Percentiles rank a stretch among this genome's conserved stretches.
Evolutionary conservation across 1,140 invertebrate genomes (phyloP).

Genomic region (Atta texana): DNA sequence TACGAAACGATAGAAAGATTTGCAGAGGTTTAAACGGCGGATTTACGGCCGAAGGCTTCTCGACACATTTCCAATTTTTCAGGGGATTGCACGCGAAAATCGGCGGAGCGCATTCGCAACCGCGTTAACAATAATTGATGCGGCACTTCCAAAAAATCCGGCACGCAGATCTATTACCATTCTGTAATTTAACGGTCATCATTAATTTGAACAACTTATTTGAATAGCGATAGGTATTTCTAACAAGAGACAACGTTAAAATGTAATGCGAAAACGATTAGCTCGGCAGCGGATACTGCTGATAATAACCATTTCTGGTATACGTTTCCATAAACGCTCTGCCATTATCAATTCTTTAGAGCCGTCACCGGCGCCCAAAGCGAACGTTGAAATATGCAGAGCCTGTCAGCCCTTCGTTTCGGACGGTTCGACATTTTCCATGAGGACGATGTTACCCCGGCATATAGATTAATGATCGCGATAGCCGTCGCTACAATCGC

Average conservation of each 20-base stretch:
- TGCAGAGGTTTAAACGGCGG: constrained; percentile 2
- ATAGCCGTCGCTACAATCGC: constrained; percentile 56
- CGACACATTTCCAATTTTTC: constrained; percentile 26
- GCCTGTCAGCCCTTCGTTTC: constrained; percentile 55
- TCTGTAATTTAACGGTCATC: constrained; percentile 5
- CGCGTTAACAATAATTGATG: constrained; percentile 29
- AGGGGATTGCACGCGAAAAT: constrained; percentile 24
- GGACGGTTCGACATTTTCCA: constrained; percentile 59
- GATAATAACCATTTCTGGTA: background rate
- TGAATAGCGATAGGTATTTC: background rate
- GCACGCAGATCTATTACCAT: background rate
- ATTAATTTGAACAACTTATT: background rate
- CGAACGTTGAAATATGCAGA: constrained; percentile 39
- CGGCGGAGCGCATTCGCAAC: background rate
- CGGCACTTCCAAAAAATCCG: background rate
- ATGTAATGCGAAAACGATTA: constrained; percentile 11
- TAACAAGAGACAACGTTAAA: constrained; percentile 17
- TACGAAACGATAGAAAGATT: background rate
- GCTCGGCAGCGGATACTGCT: background rate
- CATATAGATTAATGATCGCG: constrained; percentile 68
- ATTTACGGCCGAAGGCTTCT: constrained; percentile 17
- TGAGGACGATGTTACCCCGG: constrained; percentile 59
- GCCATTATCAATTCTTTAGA: constrained; percentile 49
- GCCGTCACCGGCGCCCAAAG: background rate
- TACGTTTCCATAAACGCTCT: constrained; percentile 36